Evolutionary conservation across 2,888 invertebrate species (phyloP).

Genomic region (Orthonevra nobilis): DNA sequence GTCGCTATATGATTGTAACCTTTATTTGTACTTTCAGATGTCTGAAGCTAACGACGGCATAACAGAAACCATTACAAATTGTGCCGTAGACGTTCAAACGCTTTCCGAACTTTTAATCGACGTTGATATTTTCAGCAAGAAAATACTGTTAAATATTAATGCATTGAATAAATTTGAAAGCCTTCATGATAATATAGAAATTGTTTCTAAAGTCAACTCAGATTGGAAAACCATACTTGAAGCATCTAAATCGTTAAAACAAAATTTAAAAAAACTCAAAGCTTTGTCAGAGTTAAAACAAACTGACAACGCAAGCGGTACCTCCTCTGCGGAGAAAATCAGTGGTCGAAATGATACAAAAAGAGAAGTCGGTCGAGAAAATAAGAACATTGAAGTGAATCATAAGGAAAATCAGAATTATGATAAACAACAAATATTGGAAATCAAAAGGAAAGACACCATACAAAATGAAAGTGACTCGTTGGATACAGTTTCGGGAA

Average conservation of each 20-base stretch:
- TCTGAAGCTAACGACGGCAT: slow-evolving; percentile 34
- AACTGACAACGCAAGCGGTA: no score
- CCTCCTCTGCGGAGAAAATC: neutral
- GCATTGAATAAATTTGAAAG: slow-evolving; percentile 18
- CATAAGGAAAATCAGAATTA: neutral
- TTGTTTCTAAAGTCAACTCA: slow-evolving; percentile 7
- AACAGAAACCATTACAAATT: slow-evolving; percentile 25
- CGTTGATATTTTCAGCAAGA: neutral
- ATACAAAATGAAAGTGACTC: neutral
- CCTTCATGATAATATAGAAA: neutral
- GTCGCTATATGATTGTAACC: no score
- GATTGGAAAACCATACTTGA: slow-evolving; percentile 14
- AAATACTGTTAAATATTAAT: slow-evolving; percentile 41
- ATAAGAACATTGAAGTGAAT: neutral
- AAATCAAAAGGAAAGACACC: neutral
- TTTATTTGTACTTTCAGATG: slow-evolving; percentile 54
- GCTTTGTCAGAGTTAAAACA: neutral
- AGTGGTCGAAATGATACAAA: neutral
- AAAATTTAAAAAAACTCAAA: neutral
- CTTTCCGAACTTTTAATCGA: slow-evolving; percentile 14
- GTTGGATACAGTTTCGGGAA: neutral
- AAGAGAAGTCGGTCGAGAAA: neutral
- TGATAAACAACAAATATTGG: neutral
- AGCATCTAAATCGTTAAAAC: slow-evolving; percentile 7
- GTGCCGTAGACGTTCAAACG: slow-evolving; percentile 29